A percentile compares a stretch with the other conserved stretches of the same genome.
Evolutionary conservation across 2,888 invertebrate genomes (phyloP).

Genomic region (Alsophila aescularia): DNA sequence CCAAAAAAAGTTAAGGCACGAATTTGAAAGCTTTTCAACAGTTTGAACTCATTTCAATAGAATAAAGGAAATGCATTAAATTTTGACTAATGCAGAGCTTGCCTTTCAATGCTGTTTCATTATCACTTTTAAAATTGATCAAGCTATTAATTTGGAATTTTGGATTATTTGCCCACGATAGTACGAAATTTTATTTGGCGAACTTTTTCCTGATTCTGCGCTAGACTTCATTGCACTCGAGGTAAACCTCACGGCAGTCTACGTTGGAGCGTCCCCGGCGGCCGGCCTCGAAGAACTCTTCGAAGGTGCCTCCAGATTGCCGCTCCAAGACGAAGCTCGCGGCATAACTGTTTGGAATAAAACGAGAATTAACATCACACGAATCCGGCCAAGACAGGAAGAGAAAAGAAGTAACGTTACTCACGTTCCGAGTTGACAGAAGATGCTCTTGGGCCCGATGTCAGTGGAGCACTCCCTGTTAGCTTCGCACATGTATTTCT

Average conservation of each 20-base stretch:
- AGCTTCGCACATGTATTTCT: conserved; percentile 95
- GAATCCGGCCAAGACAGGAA: neutral
- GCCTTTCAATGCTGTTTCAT: conserved; percentile 26
- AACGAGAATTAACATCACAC: neutral
- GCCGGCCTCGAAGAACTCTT: conserved; percentile 93
- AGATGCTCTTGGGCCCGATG: conserved; percentile 91
- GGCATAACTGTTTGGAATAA: conserved; percentile 87
- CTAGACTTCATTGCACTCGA: conserved; percentile 95
- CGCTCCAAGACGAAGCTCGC: conserved; percentile 93
- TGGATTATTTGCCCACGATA: conserved; percentile 31
- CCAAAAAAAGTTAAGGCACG: conserved; percentile 22
- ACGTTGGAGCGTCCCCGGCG: conserved; percentile 93
- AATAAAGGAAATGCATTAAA: conserved; percentile 28
- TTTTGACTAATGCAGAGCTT: conserved; percentile 40
- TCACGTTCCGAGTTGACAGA: conserved; percentile 97
- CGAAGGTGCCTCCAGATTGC: conserved; percentile 89
- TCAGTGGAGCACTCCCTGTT: conserved; percentile 94
- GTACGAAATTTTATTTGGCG: conserved; percentile 44
- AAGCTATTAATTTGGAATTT: conserved; percentile 37
- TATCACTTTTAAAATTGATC: conserved; percentile 36
- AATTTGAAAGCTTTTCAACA: conserved; percentile 15
- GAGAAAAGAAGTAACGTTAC: conserved; percentile 58
- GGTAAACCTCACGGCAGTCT: conserved; percentile 93
- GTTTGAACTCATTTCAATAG: conserved; percentile 15
- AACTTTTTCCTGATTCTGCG: conserved; percentile 32